Evolutionary conservation across 2,113 vertebrate species (phyloP).

Genomic region (Muntiacus reevesi): DNA sequence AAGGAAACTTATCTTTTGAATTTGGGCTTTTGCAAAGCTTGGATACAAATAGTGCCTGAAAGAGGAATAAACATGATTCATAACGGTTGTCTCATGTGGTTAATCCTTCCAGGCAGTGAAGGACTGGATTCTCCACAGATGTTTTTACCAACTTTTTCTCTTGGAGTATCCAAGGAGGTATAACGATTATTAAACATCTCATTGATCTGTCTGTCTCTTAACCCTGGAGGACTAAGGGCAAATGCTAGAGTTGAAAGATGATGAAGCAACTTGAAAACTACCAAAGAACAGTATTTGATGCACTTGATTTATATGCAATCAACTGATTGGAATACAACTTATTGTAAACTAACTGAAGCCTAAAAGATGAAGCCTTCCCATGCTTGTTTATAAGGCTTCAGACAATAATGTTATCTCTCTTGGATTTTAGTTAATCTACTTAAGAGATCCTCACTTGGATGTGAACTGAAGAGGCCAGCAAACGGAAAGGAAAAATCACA

Average conservation of each 20-base stretch:
- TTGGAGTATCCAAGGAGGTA: not conserved
- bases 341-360: conserved; percentile 17
- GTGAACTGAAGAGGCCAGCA: not conserved
- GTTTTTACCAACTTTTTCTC: conserved; percentile 27
- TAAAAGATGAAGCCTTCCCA: conserved; percentile 6
- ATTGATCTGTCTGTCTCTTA: not conserved
- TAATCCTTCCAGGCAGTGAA: conserved; percentile 33
- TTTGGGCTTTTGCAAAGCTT: conserved; percentile 52
- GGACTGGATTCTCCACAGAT: conserved; percentile 30
- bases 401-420: conserved; percentile 3
- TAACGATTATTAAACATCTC: not conserved
- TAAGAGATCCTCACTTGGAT: conserved; percentile 27
- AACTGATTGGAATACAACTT: not conserved
- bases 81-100: conserved; percentile 55
- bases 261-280: not conserved
- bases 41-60: conserved; percentile 69
- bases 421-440: conserved; percentile 23
- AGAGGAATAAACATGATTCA: conserved; percentile 70
- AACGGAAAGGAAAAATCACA: not conserved
- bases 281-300: not conserved
- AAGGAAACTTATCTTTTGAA: conserved; percentile 65
- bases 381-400: not conserved
- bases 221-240: not conserved
- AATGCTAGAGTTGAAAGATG: not conserved
- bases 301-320: not conserved